phyloP scores from a whole-genome alignment of 2,888 invertebrate species.

The Acanthosepion lycidas region DNA sequence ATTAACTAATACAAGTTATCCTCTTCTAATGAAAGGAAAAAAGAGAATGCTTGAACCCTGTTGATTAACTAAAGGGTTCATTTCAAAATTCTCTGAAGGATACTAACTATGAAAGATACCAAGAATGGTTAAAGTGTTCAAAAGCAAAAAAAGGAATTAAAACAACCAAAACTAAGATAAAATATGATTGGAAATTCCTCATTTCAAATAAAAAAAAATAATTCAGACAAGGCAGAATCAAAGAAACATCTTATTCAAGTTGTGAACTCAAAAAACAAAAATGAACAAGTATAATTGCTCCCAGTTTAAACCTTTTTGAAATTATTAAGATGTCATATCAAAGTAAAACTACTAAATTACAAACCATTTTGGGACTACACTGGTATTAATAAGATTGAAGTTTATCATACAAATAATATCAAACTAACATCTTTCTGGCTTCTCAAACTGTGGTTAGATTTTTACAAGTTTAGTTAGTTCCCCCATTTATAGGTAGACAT shows the following conservation, averaged over 20 bases:
- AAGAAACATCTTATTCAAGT: background rate
- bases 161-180: no score
- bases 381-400: background rate
- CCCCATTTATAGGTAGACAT: background rate
- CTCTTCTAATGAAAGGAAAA: no score
- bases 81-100: no score
- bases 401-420: background rate
- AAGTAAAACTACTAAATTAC: background rate
- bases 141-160: no score
- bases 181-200: no score
- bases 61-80: no score
- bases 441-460: background rate
- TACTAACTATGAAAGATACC: no score
- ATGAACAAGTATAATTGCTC: background rate
- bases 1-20: no score
- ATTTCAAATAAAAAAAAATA: no score
- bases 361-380: background rate
- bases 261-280: conserved; percentile 11
- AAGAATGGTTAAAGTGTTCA: no score
- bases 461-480: conserved; percentile 33
- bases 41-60: no score
- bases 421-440: background rate
- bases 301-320: background rate
- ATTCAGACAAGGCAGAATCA: background rate
- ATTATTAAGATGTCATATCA: background rate